Evolutionary conservation across 2,797 vertebrate genomes (phyloP).

Genomic region (Cyprinodon diabolis): DNA sequence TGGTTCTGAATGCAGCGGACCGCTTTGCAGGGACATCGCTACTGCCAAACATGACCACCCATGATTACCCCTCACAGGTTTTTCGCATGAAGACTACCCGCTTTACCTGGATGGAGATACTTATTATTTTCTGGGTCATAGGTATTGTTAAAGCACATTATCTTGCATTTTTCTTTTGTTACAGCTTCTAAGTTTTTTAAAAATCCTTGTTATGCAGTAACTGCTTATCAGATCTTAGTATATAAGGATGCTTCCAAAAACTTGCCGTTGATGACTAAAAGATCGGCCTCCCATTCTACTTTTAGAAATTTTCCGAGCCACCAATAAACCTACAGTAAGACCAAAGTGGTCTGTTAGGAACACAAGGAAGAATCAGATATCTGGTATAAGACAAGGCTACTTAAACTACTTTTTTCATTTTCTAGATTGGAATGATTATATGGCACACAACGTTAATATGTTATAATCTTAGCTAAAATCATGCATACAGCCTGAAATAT

Average conservation of each 20-base stretch:
- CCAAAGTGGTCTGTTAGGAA: too few relatives aligned
- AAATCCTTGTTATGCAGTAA: not conserved
- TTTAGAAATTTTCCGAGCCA: too few relatives aligned
- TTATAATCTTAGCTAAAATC: not conserved
- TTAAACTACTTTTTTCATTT: too few relatives aligned
- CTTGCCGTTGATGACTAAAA: too few relatives aligned
- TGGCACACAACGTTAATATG: too few relatives aligned
- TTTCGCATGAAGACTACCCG: slow-evolving; percentile 96
- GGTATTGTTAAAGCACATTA: slow-evolving; percentile 72
- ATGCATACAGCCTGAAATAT: not conserved
- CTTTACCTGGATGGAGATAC: slow-evolving; percentile 96
- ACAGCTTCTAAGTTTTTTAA: not conserved
- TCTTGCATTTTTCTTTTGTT: not conserved
- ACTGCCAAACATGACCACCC: slow-evolving; percentile 91
- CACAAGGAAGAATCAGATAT: too few relatives aligned
- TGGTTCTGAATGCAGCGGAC: slow-evolving; percentile 95
- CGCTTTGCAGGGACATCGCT: slow-evolving; percentile 92
- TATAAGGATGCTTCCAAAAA: too few relatives aligned
- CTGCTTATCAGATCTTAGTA: not conserved
- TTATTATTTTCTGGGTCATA: slow-evolving; percentile 97
- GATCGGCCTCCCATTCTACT: too few relatives aligned
- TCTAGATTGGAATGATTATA: too few relatives aligned
- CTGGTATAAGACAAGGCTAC: too few relatives aligned
- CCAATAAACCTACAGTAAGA: too few relatives aligned
- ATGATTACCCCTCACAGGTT: slow-evolving; percentile 89